A percentile compares a stretch with the other conserved stretches of the same genome.
These are phyloP conservation scores for Drosophila repletoides DNA, from an alignment of 1,140 invertebrate species.

Conservation along the genomic window DNA sequence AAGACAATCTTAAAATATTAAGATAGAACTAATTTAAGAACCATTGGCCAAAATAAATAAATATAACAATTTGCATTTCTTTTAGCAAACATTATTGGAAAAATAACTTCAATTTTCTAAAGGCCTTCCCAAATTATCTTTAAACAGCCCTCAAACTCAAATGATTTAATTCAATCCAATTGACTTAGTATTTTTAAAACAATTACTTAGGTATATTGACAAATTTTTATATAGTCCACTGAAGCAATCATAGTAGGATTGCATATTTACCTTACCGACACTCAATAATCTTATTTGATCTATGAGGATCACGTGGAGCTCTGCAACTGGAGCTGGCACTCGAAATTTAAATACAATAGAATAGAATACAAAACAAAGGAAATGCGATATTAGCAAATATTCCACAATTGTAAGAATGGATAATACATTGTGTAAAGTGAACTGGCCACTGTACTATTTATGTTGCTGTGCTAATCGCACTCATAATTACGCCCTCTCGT, in stretches of 20 bases:
- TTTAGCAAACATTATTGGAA: too few relatives aligned
- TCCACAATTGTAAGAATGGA: neutral
- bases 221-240: neutral
- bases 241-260: constrained; percentile 1
- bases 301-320: constrained; percentile 25
- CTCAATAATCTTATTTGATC: constrained; percentile 5
- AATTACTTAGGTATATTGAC: too few relatives aligned
- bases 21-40: too few relatives aligned
- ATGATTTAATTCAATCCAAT: too few relatives aligned
- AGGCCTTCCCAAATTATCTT: too few relatives aligned
- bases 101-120: too few relatives aligned
- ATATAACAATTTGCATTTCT: too few relatives aligned
- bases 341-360: too few relatives aligned
- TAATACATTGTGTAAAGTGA: constrained; percentile 15
- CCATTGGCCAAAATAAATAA: too few relatives aligned
- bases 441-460: constrained; percentile 42
- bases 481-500: constrained; percentile 50
- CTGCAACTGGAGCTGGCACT: constrained; percentile 30
- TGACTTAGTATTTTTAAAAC: too few relatives aligned
- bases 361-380: neutral
- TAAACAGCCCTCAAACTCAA: too few relatives aligned
- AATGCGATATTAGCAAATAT: neutral
- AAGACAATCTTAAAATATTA: too few relatives aligned
- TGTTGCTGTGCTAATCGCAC: constrained; percentile 53
- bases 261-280: constrained; percentile 10